Percentiles rank a stretch among this genome's conserved stretches.
These are phyloP conservation scores for Achroia grisella DNA, from an alignment of 1,140 invertebrate genomes.

Conservation along the genomic window DNA sequence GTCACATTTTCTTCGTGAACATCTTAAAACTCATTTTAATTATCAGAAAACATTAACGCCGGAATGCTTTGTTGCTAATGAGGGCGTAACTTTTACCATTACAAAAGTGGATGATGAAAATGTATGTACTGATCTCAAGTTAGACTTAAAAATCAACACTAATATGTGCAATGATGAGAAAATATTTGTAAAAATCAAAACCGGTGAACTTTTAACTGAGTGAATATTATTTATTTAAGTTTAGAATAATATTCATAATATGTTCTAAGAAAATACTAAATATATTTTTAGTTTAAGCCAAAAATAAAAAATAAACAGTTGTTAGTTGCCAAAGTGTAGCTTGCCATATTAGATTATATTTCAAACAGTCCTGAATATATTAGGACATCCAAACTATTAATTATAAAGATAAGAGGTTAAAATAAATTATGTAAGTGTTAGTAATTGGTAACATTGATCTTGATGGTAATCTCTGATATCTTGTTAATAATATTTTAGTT, in stretches of 20 bases:
- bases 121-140: slow-evolving; percentile 44
- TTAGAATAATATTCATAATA: too few species aligned
- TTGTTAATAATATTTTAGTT: too few species aligned
- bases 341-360: slow-evolving; percentile 64
- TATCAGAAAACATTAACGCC: slow-evolving; percentile 75
- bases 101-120: slow-evolving; percentile 45
- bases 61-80: slow-evolving; percentile 63
- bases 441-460: not conserved
- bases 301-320: slow-evolving; percentile 29
- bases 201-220: slow-evolving; percentile 49
- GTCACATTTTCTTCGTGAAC: slow-evolving; percentile 84
- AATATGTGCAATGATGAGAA: slow-evolving; percentile 41
- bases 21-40: slow-evolving; percentile 86
- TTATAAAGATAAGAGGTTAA: not conserved
- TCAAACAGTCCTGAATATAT: slow-evolving; percentile 31
- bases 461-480: not conserved
- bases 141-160: slow-evolving; percentile 37
- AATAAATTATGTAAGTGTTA: slow-evolving; percentile 1
- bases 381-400: slow-evolving; percentile 4
- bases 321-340: slow-evolving; percentile 64
- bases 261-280: not conserved
- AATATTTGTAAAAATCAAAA: slow-evolving; percentile 57
- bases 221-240: slow-evolving; percentile 6
- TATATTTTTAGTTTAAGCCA: slow-evolving; percentile 27
- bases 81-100: slow-evolving; percentile 54